Evolutionary conservation across 1,140 invertebrate genomes (phyloP), one percentile per base, ranked within the genome.

Genomic region (Zaprionus ghesquierei): DNA sequence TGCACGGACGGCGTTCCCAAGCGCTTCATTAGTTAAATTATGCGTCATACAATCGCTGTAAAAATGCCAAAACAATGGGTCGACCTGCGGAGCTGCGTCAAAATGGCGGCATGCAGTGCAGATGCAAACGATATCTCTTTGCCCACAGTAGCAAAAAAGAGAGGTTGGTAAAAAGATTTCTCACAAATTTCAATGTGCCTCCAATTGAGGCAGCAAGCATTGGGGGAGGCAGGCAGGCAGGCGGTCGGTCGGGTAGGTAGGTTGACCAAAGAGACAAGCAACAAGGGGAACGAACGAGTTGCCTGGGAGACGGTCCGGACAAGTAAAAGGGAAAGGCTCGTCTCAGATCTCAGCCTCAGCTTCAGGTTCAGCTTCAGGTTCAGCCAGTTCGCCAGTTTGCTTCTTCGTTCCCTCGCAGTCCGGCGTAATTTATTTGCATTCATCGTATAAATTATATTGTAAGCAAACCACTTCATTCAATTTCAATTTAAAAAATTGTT

Each of bases 401-500:
- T n/a, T n/a, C n/a, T n/a, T n/a, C n/a, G n/a, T n/a, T 41, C 35
- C 35, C n/a, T 41, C n/a, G 35, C 35, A 69, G 79, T 70, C 62
- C 79, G 68, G 79, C 82, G 85, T 90, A 90, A 90, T 90, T 90
- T 90, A 90, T 90, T 87, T 90, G 86, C 86, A 90, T 90, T 90
- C 87, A 81, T 89, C 78, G 81, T 90, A 90, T 90, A 90, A 90
- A 90, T 90, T 90, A 90, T 90, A 90, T 90, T 90, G 86, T 90
- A 90, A 90, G 87, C 86, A 90, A 90, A 89, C 86, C 86, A 81
- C 86, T 90, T 90, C 89, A 90, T 90, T 90, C 86, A 90, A 90
- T 90, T 90, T 90, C 86, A 90, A 90, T 90, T 90, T 87, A 87
- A 87, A 89, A 89, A 89, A 89, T 89, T 89, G 85, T 90, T 89